Conservation (phyloP, 2,113 vertebrate species). For the Leptosomus discolor region DNA sequence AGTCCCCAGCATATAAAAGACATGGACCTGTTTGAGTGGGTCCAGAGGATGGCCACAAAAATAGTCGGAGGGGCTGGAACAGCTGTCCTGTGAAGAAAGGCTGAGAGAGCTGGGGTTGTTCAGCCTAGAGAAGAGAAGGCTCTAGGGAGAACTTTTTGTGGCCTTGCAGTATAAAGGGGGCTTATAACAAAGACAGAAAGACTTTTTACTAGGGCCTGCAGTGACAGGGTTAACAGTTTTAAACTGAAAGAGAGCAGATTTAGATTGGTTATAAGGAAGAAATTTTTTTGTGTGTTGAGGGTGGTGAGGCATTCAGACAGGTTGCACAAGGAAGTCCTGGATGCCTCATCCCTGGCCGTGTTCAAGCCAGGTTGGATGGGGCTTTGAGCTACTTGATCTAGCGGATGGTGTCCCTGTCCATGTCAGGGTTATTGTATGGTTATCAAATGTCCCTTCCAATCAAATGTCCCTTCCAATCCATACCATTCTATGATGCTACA, state of each 20-base stretch:
- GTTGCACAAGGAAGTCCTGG: background rate
- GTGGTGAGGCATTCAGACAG: background rate
- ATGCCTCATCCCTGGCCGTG: background rate
- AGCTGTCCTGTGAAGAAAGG: background rate
- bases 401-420: background rate
- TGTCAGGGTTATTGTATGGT: no score
- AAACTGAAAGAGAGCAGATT: background rate
- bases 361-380: background rate
- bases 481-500: background rate
- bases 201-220: background rate
- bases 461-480: background rate
- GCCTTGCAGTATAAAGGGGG: background rate
- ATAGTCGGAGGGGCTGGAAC: background rate
- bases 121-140: background rate
- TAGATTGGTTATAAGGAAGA: background rate
- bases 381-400: background rate
- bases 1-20: background rate
- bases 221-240: background rate
- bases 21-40: background rate
- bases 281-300: background rate
- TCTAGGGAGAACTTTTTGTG: background rate
- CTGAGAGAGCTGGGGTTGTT: background rate
- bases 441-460: background rate
- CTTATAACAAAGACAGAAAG: background rate
- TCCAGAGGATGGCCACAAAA: background rate